A percentile compares a stretch with the other conserved stretches of the same genome.
Evolutionary conservation across 2,888 invertebrate species (phyloP).

Genomic region (Cosmia pyralina): DNA sequence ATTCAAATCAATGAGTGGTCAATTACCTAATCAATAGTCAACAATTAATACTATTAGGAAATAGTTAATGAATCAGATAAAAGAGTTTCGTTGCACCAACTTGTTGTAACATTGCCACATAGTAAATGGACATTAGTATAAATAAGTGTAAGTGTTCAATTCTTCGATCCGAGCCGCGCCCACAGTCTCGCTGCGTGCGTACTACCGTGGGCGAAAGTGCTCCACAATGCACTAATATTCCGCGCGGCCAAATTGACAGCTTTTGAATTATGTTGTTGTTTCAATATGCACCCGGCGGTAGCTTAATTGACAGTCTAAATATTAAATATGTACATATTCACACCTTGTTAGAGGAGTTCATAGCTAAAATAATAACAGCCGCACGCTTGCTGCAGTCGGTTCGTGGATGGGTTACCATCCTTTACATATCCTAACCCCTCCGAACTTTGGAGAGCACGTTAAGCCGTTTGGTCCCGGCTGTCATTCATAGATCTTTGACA

Average conservation of each 20-base stretch:
- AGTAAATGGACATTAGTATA: constrained; percentile 63
- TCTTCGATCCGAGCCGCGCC: constrained; percentile 67
- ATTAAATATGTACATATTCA: constrained; percentile 56
- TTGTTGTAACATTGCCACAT: constrained; percentile 50
- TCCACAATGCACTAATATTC: constrained; percentile 53
- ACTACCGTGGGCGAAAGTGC: constrained; percentile 62
- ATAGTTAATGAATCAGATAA: constrained; percentile 58
- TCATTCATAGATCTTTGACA: too few relatives aligned
- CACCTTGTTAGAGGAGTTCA: constrained; percentile 27
- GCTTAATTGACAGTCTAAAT: constrained; percentile 57
- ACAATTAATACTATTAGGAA: not conserved
- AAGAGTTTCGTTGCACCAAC: constrained; percentile 50
- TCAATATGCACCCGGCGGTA: constrained; percentile 48
- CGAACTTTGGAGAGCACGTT: too few relatives aligned
- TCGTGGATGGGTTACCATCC: too few relatives aligned
- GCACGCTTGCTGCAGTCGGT: too few relatives aligned
- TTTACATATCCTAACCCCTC: too few relatives aligned
- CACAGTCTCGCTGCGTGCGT: constrained; percentile 58
- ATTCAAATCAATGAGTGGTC: too few relatives aligned
- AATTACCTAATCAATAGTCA: too few relatives aligned
- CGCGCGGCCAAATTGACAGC: constrained; percentile 57
- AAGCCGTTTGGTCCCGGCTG: too few relatives aligned
- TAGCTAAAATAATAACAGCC: too few relatives aligned
- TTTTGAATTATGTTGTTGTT: constrained; percentile 61
- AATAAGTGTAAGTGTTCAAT: constrained; percentile 66